Percentiles rank a stretch among this genome's conserved stretches.
These are phyloP conservation scores for Mesopsocus fuscifrons DNA, from an alignment of 2,888 invertebrate species.

Conservation along the genomic window DNA sequence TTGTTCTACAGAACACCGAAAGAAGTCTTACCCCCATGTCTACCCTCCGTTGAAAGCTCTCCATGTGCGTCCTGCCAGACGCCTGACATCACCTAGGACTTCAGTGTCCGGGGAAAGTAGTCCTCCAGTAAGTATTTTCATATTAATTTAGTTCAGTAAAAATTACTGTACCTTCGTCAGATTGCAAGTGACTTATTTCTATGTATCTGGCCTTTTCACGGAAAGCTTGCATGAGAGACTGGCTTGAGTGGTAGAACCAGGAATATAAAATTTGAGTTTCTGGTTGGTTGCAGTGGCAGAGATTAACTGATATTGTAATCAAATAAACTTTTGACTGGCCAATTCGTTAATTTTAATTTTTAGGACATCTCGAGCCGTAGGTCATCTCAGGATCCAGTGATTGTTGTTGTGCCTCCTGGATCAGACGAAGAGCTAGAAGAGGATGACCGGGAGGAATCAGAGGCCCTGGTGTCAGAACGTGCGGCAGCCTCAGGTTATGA, in stretches of 20 bases:
- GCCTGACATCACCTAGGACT: constrained; percentile 13
- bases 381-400: background rate
- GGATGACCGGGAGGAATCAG: constrained; percentile 22
- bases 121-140: background rate
- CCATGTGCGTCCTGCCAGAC: constrained; percentile 22
- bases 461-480: constrained; percentile 27
- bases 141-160: too few species aligned
- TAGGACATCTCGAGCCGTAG: background rate
- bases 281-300: too few species aligned
- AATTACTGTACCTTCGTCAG: too few species aligned
- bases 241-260: too few species aligned
- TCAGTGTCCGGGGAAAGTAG: constrained; percentile 11
- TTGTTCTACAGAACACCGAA: constrained; percentile 37
- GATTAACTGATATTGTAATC: too few species aligned
- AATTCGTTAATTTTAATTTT: background rate
- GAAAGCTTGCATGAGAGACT: too few species aligned
- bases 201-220: too few species aligned
- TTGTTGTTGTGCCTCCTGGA: background rate
- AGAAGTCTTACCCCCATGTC: constrained; percentile 41
- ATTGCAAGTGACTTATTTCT: too few species aligned
- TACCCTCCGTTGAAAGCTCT: constrained; percentile 38
- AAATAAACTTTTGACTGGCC: too few species aligned
- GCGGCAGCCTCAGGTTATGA: constrained; percentile 24
- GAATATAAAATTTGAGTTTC: too few species aligned
- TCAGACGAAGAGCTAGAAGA: constrained; percentile 9